Evolutionary conservation across 2,888 invertebrate genomes (phyloP).

Genomic region (Caenorhabditis plicata): DNA sequence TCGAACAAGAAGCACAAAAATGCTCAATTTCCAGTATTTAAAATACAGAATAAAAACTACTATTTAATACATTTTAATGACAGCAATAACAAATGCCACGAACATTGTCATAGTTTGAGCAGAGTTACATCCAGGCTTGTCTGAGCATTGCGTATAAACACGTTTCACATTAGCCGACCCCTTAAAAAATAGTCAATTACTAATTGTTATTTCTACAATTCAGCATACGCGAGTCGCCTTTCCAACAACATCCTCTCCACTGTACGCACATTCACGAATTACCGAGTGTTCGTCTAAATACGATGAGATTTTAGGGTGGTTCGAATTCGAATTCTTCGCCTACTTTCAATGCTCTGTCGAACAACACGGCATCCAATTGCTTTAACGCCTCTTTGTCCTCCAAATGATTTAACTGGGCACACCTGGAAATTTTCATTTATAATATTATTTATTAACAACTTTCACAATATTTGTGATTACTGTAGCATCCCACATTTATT

Average conservation of each 20-base stretch:
- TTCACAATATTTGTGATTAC: no score
- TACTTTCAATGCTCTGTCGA: constrained; percentile 35
- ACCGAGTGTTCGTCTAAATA: constrained; percentile 37
- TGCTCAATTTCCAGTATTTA: background rate
- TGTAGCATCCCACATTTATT: no score
- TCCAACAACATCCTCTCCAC: constrained; percentile 38
- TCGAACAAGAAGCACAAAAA: background rate
- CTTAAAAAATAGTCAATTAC: constrained; percentile 14
- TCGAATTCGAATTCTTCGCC: constrained; percentile 1
- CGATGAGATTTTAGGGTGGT: background rate
- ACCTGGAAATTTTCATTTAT: constrained; percentile 8
- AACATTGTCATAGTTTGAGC: constrained; percentile 1
- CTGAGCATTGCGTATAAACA: constrained; percentile 39
- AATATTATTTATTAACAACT: no score
- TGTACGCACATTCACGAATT: constrained; percentile 52
- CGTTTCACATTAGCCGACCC: constrained; percentile 41
- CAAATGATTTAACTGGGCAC: constrained; percentile 37
- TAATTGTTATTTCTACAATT: no score
- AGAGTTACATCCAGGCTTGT: constrained; percentile 38
- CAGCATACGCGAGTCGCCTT: no score
- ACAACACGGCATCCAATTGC: constrained; percentile 39
- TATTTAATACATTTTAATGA: background rate
- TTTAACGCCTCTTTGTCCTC: constrained; percentile 27
- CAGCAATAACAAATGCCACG: no score
- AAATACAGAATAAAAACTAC: background rate